phyloP scores from a whole-genome alignment of 2,888 invertebrate genomes.

The Drosophila emarginata region DNA sequence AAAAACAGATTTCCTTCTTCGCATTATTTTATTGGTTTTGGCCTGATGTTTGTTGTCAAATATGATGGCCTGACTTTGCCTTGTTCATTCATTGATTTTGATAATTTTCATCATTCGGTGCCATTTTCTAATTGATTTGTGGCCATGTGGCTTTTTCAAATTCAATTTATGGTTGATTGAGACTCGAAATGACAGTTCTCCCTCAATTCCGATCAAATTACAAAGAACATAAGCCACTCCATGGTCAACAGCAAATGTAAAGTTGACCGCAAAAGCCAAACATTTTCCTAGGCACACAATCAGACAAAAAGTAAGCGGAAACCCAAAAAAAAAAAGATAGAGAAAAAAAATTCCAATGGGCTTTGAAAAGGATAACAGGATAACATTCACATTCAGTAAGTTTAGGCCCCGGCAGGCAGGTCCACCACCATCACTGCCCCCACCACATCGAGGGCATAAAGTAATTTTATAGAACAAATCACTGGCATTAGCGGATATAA shows the following conservation, averaged over 20 bases:
- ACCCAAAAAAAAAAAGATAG: constrained; percentile 32
- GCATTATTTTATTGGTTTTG: constrained; percentile 37
- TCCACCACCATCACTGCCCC: constrained; percentile 63
- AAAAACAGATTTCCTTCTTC: constrained; percentile 39
- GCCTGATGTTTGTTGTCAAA: constrained; percentile 30
- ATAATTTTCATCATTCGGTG: constrained; percentile 32
- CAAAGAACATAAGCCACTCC: background rate
- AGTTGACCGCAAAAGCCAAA: constrained; percentile 41
- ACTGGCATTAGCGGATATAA: constrained; percentile 77
- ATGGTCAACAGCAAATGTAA: constrained; percentile 3
- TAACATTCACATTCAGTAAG: constrained; percentile 50
- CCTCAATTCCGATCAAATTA: background rate
- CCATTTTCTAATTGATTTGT: constrained; percentile 62
- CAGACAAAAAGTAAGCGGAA: background rate
- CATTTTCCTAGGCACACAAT: constrained; percentile 35
- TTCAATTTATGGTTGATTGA: constrained; percentile 39
- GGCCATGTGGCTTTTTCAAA: constrained; percentile 48
- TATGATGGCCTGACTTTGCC: background rate
- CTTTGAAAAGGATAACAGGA: constrained; percentile 65
- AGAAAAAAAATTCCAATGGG: constrained; percentile 32
- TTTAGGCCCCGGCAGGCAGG: constrained; percentile 40
- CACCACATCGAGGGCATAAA: constrained; percentile 69
- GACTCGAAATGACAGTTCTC: constrained; percentile 7
- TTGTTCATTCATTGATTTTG: constrained; percentile 14
- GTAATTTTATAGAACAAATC: constrained; percentile 78